These are phyloP conservation scores for Stenichneumon culpator DNA, from an alignment of 2,888 invertebrate species.

Conservation along the genomic window DNA sequence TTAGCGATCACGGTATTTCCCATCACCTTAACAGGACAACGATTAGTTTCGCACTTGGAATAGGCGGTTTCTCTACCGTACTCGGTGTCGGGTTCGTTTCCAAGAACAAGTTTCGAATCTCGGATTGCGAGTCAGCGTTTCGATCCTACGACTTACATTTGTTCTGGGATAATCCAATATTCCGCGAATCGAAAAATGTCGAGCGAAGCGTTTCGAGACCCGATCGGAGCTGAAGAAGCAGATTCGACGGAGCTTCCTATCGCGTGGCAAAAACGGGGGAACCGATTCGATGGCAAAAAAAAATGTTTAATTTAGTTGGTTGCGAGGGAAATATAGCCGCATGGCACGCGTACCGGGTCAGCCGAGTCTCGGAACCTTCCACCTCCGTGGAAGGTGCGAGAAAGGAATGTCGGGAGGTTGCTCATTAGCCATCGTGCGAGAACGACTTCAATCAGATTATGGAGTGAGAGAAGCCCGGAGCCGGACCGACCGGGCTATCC, in stretches of 20 bases:
- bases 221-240: constrained; percentile 20
- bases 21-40: neutral
- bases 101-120: constrained; percentile 28
- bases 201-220: neutral
- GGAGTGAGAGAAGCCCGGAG: constrained; percentile 67
- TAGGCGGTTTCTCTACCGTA: neutral
- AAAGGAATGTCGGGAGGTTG: constrained; percentile 78
- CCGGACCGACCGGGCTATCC: constrained; percentile 57
- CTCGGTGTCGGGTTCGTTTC: constrained; percentile 19
- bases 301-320: neutral
- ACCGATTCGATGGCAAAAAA: neutral
- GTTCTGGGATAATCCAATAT: constrained; percentile 12
- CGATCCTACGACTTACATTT: constrained; percentile 5
- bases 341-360: constrained; percentile 73
- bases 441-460: constrained; percentile 80
- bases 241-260: constrained; percentile 1
- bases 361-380: constrained; percentile 22
- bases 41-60: constrained; percentile 3
- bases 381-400: constrained; percentile 70
- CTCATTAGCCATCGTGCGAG: constrained; percentile 77
- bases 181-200: constrained; percentile 3
- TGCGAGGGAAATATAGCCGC: constrained; percentile 29
- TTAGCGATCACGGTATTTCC: neutral
- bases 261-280: neutral
- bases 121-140: constrained; percentile 8